Evolutionary conservation across 2,797 vertebrate genomes (phyloP).

Genomic region (Tragelaphus oryx): DNA sequence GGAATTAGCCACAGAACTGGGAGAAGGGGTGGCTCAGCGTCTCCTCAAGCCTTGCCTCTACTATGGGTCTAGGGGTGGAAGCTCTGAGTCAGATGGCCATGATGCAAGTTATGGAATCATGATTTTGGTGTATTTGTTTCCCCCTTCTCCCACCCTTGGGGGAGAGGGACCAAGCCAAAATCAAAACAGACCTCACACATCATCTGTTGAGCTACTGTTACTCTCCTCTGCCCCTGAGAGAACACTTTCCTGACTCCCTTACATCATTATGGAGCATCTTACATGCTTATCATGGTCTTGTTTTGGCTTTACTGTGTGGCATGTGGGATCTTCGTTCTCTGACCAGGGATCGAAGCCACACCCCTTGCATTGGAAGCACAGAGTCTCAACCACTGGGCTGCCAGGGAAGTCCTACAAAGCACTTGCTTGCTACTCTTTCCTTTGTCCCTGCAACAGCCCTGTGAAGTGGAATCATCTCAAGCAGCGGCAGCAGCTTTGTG

Average conservation of each 20-base stretch:
- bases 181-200: background rate
- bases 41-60: background rate
- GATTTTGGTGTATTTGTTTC: background rate
- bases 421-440: background rate
- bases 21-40: background rate
- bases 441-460: background rate
- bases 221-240: background rate
- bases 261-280: too few species aligned
- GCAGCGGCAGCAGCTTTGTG: conserved; percentile 45
- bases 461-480: background rate
- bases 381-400: background rate
- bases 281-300: background rate
- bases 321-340: background rate
- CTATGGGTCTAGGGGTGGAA: background rate
- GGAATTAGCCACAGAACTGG: background rate
- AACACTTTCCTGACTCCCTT: background rate
- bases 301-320: background rate
- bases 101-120: background rate
- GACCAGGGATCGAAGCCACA: background rate
- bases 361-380: background rate
- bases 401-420: background rate
- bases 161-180: background rate
- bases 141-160: background rate
- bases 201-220: background rate
- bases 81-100: background rate